Conservation (phyloP, 2,113 vertebrate species). For the zebrafish (Danio rerio) region DNA sequence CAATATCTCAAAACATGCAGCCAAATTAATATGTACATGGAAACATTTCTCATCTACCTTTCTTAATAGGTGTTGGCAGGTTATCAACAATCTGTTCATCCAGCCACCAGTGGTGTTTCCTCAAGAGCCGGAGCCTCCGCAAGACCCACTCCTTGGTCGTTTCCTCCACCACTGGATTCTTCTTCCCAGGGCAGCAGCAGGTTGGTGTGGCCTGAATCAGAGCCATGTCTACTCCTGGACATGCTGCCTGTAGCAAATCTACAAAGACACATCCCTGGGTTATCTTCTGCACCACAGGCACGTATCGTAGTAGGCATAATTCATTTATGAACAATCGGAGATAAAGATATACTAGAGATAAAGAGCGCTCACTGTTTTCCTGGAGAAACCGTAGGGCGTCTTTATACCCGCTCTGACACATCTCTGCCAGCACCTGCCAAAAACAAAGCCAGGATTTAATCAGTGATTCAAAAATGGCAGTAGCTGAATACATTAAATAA, state of each 20-base stretch:
- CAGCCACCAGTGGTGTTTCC: constrained; percentile 76
- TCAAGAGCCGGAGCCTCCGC: constrained; percentile 66
- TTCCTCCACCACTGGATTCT: constrained; percentile 26
- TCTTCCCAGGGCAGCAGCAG: constrained; percentile 56
- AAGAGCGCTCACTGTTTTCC: constrained; percentile 81
- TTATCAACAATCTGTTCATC: constrained; percentile 76
- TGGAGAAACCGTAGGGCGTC: constrained; percentile 87
- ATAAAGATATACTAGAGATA: background rate
- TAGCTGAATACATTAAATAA: no score
- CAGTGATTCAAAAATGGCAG: background rate
- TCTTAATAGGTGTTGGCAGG: constrained; percentile 78
- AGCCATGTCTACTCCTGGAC: constrained; percentile 60
- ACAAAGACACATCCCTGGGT: constrained; percentile 20
- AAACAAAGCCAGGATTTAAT: constrained; percentile 6
- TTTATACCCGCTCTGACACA: constrained; percentile 89
- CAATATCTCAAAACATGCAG: no score
- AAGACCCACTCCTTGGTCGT: constrained; percentile 67
- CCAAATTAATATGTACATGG: no score
- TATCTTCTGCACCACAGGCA: constrained; percentile 3
- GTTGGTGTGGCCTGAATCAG: constrained; percentile 15
- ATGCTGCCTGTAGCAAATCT: constrained; percentile 79
- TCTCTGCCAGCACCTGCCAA: constrained; percentile 82
- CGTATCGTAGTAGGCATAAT: background rate
- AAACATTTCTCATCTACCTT: constrained; percentile 72
- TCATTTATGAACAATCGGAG: background rate